Evolutionary conservation across 2,888 invertebrate species (phyloP).

Genomic region (Seira ritae): DNA sequence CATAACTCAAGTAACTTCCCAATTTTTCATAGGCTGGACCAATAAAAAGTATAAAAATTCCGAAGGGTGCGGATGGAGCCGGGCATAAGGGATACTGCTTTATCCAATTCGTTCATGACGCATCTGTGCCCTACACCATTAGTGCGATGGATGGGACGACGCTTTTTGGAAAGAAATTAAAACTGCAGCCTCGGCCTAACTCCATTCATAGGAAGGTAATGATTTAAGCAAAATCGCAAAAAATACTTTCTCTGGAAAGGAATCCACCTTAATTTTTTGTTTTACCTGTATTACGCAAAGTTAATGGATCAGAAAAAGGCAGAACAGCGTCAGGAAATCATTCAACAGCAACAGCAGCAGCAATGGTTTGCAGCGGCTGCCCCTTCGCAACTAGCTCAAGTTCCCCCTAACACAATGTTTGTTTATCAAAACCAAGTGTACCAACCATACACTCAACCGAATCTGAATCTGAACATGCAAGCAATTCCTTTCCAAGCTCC

Average conservation of each 20-base stretch:
- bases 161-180: slow-evolving; percentile 72
- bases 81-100: slow-evolving; percentile 73
- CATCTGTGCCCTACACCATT: slow-evolving; percentile 73
- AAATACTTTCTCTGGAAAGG: too few relatives aligned
- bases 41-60: slow-evolving; percentile 73
- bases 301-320: slow-evolving; percentile 72
- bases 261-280: too few relatives aligned
- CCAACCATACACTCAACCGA: slow-evolving; percentile 69
- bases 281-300: slow-evolving; percentile 36
- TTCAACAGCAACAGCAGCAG: slow-evolving; percentile 66
- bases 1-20: too few relatives aligned
- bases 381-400: slow-evolving; percentile 73
- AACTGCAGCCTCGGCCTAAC: slow-evolving; percentile 72
- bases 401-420: slow-evolving; percentile 72
- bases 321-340: slow-evolving; percentile 65
- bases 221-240: not conserved
- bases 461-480: slow-evolving; percentile 70
- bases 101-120: slow-evolving; percentile 70
- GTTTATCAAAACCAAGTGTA: slow-evolving; percentile 73
- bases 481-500: slow-evolving; percentile 70
- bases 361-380: slow-evolving; percentile 64
- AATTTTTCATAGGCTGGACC: slow-evolving; percentile 71
- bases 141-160: slow-evolving; percentile 73
- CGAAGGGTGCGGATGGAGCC: slow-evolving; percentile 72
- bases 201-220: slow-evolving; percentile 73